These are phyloP conservation scores for Pammene fasciana DNA, from an alignment of 2,888 invertebrate genomes.

Conservation along the genomic window DNA sequence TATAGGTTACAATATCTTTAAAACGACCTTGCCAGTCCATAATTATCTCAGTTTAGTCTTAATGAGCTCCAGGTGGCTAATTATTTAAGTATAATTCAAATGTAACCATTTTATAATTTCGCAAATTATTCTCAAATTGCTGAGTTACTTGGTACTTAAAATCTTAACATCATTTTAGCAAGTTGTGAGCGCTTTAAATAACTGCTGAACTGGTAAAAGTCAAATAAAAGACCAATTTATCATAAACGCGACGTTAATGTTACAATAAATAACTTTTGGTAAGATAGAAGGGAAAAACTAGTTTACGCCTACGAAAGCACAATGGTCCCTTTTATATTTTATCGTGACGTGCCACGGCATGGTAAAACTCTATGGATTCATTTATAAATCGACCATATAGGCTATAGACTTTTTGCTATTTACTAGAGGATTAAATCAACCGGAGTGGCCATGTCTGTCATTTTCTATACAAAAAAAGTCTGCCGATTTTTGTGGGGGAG, in stretches of 20 bases:
- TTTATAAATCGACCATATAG: too few species aligned
- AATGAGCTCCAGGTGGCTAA: not conserved
- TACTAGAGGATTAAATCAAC: too few species aligned
- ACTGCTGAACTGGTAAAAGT: constrained; percentile 11
- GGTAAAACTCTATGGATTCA: too few species aligned
- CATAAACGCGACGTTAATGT: constrained; percentile 4
- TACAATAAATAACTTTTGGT: not conserved
- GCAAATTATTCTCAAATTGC: constrained; percentile 15
- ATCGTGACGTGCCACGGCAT: too few species aligned
- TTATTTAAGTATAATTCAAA: constrained; percentile 9
- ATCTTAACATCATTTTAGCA: constrained; percentile 22
- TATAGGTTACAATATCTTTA: too few species aligned
- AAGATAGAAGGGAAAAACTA: not conserved
- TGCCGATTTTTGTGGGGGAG: too few species aligned
- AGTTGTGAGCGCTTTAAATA: constrained; percentile 11
- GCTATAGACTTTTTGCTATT: too few species aligned
- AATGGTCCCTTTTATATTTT: too few species aligned
- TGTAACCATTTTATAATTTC: constrained; percentile 21
- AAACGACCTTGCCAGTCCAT: too few species aligned
- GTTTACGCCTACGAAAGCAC: constrained; percentile 19
- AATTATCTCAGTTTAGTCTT: too few species aligned
- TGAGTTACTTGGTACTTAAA: constrained; percentile 8
- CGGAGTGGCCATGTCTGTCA: too few species aligned
- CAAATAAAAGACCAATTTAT: constrained; percentile 24
- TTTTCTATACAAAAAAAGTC: too few species aligned